These are phyloP conservation scores for Apostichopus leukothele DNA, from an alignment of 53 echinoderm and acorn worm genomes.

Conservation along the genomic window DNA sequence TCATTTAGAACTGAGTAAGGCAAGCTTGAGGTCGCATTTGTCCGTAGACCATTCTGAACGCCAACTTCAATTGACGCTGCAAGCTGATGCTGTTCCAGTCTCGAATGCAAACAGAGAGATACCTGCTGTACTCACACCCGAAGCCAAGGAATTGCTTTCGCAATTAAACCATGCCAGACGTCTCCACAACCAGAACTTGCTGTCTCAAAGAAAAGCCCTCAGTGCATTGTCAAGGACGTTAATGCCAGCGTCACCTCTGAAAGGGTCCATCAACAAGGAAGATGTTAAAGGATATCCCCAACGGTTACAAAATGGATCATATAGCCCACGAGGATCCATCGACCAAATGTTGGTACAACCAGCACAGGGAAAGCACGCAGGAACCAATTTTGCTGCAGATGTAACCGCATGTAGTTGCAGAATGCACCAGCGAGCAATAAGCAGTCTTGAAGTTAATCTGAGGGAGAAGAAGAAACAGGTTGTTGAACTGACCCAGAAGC, in stretches of 20 bases:
- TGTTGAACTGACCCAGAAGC: slow-evolving; percentile 37
- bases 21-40: neutral
- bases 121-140: neutral
- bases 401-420: neutral
- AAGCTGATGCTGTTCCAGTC: neutral
- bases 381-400: neutral
- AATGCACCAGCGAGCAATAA: slow-evolving; percentile 35
- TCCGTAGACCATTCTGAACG: slow-evolving; percentile 4
- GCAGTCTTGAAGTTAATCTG: slow-evolving; percentile 48
- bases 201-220: slow-evolving; percentile 20
- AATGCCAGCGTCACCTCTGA: neutral
- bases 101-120: neutral
- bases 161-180: slow-evolving; percentile 18
- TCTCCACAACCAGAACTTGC: slow-evolving; percentile 26
- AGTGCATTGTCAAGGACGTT: slow-evolving; percentile 11
- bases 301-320: neutral
- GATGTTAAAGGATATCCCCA: neutral
- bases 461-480: slow-evolving; percentile 52
- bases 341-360: neutral
- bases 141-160: neutral
- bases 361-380: neutral
- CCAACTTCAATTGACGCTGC: neutral
- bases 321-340: neutral
- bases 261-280: neutral
- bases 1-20: slow-evolving; percentile 13